Evolutionary conservation across 1,140 invertebrate genomes (phyloP), one percentile per base, ranked within the genome.

Genomic region (Polypedilum pembai): DNA sequence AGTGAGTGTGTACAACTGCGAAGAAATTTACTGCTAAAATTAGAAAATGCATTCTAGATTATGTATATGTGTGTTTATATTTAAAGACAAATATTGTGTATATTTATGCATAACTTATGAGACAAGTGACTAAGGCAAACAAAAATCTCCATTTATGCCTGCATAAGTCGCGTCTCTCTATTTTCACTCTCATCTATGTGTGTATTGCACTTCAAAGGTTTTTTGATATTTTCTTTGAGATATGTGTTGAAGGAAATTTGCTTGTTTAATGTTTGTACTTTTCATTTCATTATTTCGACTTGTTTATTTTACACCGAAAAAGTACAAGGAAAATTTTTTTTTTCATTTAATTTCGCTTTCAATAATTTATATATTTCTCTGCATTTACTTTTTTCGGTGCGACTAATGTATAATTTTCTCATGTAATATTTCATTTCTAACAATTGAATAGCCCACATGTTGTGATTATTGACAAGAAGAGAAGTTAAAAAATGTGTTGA

Each of bases 331-430:
- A n/a, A 45, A 45, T 15, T 56, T 56, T 56, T 56, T n/a, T 56
- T 56, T 56, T 15, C n/a, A 69, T 69, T 69, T 69, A 69, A 69
- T 69, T 69, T 69, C 65, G 65, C 65, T 69, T 69, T 69, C 65
- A 69, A 69, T 20, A 21, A 18, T 69, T 69, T 8, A 69, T 18
- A 10, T 21, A 69, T 18, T 66, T 66, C 10, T 69, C 65, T 18
- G 24, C 12, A 56, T 8, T 45, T 8, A 56, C n/a, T 45, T 56
- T 15, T 12, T 56, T 56, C 45, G 45, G n/a, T 69, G 10, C 45
- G 65, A 21, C 65, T 69, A 69, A 69, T 56, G 45, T 56, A n/a
- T 56, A 56, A 56, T 56, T 56, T 56, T 56, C 24, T 33, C 12
- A 56, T 56, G n/a, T 56, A 56, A 33, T 56, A n/a, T 56, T 15